Conservation (phyloP, 1,140 invertebrate genomes). For the Lamellibrachia luymesi region DNA sequence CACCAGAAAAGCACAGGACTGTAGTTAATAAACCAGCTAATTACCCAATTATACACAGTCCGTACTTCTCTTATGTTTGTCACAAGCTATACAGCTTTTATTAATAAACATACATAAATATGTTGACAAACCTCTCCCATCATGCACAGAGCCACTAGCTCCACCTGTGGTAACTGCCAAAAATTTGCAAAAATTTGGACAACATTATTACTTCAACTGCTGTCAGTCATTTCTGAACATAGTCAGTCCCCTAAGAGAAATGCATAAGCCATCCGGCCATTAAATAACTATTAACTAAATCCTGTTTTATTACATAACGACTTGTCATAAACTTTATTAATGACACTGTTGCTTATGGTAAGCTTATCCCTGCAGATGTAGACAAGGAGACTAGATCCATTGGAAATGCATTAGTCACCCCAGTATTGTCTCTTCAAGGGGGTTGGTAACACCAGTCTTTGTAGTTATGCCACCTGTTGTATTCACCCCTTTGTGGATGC, state of each 20-base stretch:
- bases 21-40: not conserved
- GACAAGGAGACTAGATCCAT: not conserved
- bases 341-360: not conserved
- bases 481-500: not conserved
- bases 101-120: not conserved
- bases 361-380: not conserved
- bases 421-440: not conserved
- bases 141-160: not conserved
- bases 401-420: not conserved
- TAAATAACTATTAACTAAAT: not conserved
- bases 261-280: not conserved
- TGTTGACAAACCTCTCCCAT: not conserved
- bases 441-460: not conserved
- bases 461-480: not conserved
- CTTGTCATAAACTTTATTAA: not conserved
- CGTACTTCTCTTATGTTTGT: not conserved
- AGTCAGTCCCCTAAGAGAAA: not conserved
- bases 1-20: not conserved
- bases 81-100: not conserved
- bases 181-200: not conserved
- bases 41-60: not conserved
- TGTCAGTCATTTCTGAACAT: not conserved
- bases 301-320: not conserved
- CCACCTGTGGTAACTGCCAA: not conserved
- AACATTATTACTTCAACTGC: not conserved